Evolutionary conservation across 92 coral and sea anemone species (phyloP), one percentile per base, ranked within the genome.

Genomic region (Zoanthus solanderi): DNA sequence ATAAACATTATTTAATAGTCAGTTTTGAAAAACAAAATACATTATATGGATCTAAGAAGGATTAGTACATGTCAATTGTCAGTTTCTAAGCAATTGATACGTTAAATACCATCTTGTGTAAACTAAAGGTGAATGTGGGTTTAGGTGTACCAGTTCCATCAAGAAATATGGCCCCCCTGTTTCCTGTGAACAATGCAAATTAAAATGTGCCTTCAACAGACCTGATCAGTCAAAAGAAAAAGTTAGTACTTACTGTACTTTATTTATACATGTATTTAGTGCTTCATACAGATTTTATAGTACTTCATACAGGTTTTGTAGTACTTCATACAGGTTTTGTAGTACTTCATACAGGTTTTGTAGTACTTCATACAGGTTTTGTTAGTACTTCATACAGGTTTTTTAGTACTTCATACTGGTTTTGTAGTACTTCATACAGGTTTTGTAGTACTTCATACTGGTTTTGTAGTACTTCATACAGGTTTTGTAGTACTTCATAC

Each of bases 81-180:
- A 37, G 42, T 1, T 37, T 2, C 42, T 37, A 37, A 37, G 42
- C 42, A 37, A 4, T 47, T 47, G 52, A 47, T 14, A 23, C 0
- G 16, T 67, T 7, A 18, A 30, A 18, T 23, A 9, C 9, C 18
- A 7, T n/a, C 3, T 65, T 5, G 7, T 5, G 37, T 30, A 7
- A 13, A 34, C 0, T 7, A 0, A 32, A 37, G 15, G 11, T 23
- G 42, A 50, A 67, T 73, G 48, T 83, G 68, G 13, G 23, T 57
- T 42, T 63, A 96, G 99, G 83, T 96, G 99, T 76, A 72, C 89
- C 79, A 97, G 93, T 78, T 97, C 99, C 65, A 96, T 94, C 84
- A 92, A 91, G 75, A 97, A 92, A 82, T 97, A 97, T 92, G 99
- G 99, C 4, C 87, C 97, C 3, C 99, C 99, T 34, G 96, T 97